Evolutionary conservation across 1,140 invertebrate species (phyloP).

Genomic region (Lepidurus packardi): DNA sequence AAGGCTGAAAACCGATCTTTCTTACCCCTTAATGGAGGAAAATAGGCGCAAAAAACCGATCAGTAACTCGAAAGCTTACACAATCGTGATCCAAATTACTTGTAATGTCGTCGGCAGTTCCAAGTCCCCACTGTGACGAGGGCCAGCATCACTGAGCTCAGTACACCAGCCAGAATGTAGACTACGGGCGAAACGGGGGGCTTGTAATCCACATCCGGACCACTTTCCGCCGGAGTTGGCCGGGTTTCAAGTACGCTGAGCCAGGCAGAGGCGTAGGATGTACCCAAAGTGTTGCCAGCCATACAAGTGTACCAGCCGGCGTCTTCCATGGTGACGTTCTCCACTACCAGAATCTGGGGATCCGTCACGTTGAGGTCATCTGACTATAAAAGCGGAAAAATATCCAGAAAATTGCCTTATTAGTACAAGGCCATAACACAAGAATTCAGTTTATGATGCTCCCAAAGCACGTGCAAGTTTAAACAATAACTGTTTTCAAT

Average conservation of each 20-base stretch:
- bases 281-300: slow-evolving; percentile 73
- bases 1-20: slow-evolving; percentile 58
- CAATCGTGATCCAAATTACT: background rate
- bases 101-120: background rate
- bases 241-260: slow-evolving; percentile 74
- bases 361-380: slow-evolving; percentile 42
- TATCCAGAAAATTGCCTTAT: background rate
- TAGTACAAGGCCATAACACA: background rate
- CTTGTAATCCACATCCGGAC: background rate
- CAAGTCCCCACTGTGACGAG: slow-evolving; percentile 46
- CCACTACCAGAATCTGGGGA: slow-evolving; percentile 64
- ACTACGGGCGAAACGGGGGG: slow-evolving; percentile 15
- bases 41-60: background rate
- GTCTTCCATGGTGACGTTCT: slow-evolving; percentile 77
- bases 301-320: slow-evolving; percentile 92
- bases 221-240: slow-evolving; percentile 37
- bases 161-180: slow-evolving; percentile 53
- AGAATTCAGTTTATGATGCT: background rate
- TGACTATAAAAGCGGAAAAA: slow-evolving; percentile 30
- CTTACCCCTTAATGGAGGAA: background rate
- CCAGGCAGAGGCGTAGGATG: slow-evolving; percentile 70
- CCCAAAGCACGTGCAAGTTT: slow-evolving; percentile 24
- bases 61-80: background rate
- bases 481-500: background rate
- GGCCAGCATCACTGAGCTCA: slow-evolving; percentile 54